Evolutionary conservation across 2,888 invertebrate species (phyloP).

Genomic region (Ceratothoa steindachneri): DNA sequence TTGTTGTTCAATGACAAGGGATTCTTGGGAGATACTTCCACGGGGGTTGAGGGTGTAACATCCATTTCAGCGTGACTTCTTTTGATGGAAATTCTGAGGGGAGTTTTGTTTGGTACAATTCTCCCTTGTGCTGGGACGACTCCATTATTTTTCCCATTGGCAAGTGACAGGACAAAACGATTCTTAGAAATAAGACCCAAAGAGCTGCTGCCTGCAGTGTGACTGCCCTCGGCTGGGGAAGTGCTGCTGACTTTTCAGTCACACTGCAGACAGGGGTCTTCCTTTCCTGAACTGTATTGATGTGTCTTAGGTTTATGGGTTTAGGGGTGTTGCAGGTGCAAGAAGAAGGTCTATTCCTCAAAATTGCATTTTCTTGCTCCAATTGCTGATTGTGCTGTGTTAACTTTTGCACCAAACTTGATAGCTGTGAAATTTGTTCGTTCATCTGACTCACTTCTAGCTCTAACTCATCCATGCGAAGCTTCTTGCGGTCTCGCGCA

Average conservation of each 20-base stretch:
- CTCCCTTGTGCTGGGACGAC: too few species aligned
- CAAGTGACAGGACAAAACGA: background rate
- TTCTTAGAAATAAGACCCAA: slow-evolving; percentile 25
- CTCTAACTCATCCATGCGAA: slow-evolving; percentile 65
- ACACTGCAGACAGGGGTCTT: slow-evolving; percentile 38
- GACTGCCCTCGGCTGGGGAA: slow-evolving; percentile 46
- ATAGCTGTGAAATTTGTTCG: slow-evolving; percentile 21
- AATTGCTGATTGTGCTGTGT: slow-evolving; percentile 24
- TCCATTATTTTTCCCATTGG: background rate
- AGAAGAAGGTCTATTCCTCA: slow-evolving; percentile 14
- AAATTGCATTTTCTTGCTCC: slow-evolving; percentile 20
- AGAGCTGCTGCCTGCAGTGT: slow-evolving; percentile 36
- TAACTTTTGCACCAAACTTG: slow-evolving; percentile 18
- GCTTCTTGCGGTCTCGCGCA: slow-evolving; percentile 92
- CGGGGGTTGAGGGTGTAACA: slow-evolving; percentile 1
- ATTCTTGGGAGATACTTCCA: background rate
- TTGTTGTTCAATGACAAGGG: background rate
- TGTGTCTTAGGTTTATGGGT: background rate
- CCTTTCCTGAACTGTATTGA: background rate
- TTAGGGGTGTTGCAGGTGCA: slow-evolving; percentile 30
- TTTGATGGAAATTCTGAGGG: background rate
- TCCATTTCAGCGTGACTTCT: background rate
- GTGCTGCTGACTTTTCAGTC: slow-evolving; percentile 40
- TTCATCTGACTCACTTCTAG: slow-evolving; percentile 20
- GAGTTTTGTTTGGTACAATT: too few species aligned